Conservation (phyloP, 2,113 vertebrate species). For the Corydoras sp. region DNA sequence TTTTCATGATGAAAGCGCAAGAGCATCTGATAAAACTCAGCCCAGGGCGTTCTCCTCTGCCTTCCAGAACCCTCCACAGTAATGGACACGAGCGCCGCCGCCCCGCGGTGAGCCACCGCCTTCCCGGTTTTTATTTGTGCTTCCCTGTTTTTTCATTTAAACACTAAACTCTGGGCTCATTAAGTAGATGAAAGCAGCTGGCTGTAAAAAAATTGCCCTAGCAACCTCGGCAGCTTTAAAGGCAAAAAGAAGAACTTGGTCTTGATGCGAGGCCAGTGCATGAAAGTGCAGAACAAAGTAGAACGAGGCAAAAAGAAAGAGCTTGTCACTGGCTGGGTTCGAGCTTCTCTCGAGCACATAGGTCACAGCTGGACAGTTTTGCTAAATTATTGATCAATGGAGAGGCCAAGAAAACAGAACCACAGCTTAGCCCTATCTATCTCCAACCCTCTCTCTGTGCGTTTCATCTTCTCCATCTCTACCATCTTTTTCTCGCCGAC, state of each 20-base stretch:
- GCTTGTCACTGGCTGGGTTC: constrained; percentile 51
- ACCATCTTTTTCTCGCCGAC: constrained; percentile 42
- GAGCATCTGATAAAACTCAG: constrained; percentile 55
- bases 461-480: background rate
- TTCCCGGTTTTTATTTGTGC: constrained; percentile 27
- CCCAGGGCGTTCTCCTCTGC: constrained; percentile 37
- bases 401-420: constrained; percentile 68
- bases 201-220: constrained; percentile 51
- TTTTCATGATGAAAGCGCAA: constrained; percentile 61
- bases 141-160: constrained; percentile 23
- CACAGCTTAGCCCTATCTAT: constrained; percentile 72
- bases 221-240: constrained; percentile 46
- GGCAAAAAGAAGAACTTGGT: constrained; percentile 33
- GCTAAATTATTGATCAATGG: constrained; percentile 75
- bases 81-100: constrained; percentile 41
- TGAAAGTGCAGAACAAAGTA: constrained; percentile 46
- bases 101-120: constrained; percentile 44
- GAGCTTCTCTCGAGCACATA: constrained; percentile 47
- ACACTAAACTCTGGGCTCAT: constrained; percentile 43
- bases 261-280: constrained; percentile 42
- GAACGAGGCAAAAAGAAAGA: constrained; percentile 47
- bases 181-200: constrained; percentile 58
- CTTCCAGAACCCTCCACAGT: constrained; percentile 12
- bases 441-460: constrained; percentile 39
- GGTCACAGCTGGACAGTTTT: constrained; percentile 65